Percentiles rank a stretch among this genome's conserved stretches.
These are phyloP conservation scores for Sphaerophoria rueppellii DNA, from an alignment of 2,888 invertebrate genomes.

Conservation along the genomic window DNA sequence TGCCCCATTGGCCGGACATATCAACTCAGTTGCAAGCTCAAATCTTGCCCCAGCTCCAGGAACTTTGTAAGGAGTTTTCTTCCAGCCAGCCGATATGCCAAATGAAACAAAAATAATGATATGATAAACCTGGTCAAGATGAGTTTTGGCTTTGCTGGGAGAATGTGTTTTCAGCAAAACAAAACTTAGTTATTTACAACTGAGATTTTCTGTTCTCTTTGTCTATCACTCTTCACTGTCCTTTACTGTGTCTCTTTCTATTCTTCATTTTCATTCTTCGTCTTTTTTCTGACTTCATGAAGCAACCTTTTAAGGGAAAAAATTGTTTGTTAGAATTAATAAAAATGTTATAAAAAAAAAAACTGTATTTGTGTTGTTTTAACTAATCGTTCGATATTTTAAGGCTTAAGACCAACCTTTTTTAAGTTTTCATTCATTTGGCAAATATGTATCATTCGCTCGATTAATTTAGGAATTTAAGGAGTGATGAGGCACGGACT, in stretches of 20 bases:
- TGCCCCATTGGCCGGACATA: constrained; percentile 81
- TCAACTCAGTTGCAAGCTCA: constrained; percentile 80
- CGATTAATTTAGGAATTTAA: too few relatives aligned
- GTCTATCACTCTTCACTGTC: constrained; percentile 42
- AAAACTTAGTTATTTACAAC: background rate
- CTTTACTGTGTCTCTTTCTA: constrained; percentile 29
- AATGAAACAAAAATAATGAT: constrained; percentile 19
- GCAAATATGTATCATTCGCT: too few relatives aligned
- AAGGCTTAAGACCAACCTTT: background rate
- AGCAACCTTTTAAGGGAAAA: constrained; percentile 37
- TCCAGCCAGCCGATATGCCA: constrained; percentile 22
- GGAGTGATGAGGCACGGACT: too few relatives aligned
- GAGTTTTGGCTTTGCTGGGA: constrained; percentile 6
- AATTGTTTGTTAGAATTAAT: constrained; percentile 41
- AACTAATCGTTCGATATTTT: too few relatives aligned
- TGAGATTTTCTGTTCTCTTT: constrained; percentile 37
- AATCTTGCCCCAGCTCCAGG: constrained; percentile 81
- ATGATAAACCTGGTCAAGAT: constrained; percentile 67
- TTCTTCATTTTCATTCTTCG: constrained; percentile 47
- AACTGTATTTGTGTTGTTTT: background rate
- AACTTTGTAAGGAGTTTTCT: constrained; percentile 74
- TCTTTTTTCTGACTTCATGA: constrained; percentile 26
- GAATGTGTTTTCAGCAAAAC: background rate
- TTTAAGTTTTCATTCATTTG: too few relatives aligned
- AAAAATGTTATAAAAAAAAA: constrained; percentile 16